These are phyloP conservation scores for Plutomurus gul DNA, from an alignment of 1,140 invertebrate species.

Conservation along the genomic window DNA sequence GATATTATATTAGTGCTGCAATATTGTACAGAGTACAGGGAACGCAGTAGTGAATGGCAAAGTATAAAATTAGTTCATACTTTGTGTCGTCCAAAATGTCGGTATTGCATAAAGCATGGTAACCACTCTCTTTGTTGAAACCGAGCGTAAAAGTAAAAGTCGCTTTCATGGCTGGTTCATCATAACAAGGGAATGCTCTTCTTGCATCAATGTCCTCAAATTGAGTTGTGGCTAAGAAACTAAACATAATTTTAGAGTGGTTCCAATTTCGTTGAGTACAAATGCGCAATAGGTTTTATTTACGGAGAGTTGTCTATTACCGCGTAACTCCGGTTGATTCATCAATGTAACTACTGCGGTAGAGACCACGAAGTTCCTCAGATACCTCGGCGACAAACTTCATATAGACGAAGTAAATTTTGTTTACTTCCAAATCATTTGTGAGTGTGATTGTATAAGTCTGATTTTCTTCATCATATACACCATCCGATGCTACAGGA, in stretches of 20 bases:
- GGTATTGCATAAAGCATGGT: not conserved
- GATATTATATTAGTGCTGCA: too few species aligned
- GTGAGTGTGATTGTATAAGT: not conserved
- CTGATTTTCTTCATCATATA: not conserved
- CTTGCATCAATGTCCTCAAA: conserved; percentile 81
- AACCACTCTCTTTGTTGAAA: not conserved
- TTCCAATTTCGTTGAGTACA: not conserved
- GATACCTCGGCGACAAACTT: not conserved
- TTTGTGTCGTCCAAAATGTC: not conserved
- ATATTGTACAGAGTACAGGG: too few species aligned
- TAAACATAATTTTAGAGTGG: not conserved
- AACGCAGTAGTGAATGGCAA: too few species aligned
- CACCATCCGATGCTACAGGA: not conserved
- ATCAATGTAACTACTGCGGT: not conserved
- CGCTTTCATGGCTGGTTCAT: conserved; percentile 84
- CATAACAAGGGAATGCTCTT: conserved; percentile 85
- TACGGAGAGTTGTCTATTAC: too few species aligned
- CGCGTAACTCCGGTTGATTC: not conserved
- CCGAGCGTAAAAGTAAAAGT: conserved; percentile 62
- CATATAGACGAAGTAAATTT: not conserved
- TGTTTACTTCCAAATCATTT: not conserved
- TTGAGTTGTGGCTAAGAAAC: conserved; percentile 71
- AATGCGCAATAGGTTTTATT: not conserved
- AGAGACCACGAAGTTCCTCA: not conserved
- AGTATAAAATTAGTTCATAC: too few species aligned